Evolutionary conservation across 2,797 vertebrate genomes (phyloP), one percentile per base, ranked within the genome.

Genomic region (Tympanoctomys barrerae): DNA sequence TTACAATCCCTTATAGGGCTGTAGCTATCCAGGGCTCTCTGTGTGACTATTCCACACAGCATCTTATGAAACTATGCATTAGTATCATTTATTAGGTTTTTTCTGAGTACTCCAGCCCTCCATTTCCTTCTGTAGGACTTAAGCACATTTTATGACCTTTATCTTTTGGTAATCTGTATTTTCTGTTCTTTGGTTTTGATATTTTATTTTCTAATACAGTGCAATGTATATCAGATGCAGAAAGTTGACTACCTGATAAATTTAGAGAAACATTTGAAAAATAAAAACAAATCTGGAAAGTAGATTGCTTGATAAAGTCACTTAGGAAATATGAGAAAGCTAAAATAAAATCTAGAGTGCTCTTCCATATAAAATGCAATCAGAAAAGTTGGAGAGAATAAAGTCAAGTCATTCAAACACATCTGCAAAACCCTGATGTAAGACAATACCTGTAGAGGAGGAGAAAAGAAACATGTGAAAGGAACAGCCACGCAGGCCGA

Each of bases 221-320:
- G 94, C 87, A 93, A 75, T 86, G 73, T 91, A 96, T 96, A 93
- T 96, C 87, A 93, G 36, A 97, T 91, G 33, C 42, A 94, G 93
- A 94, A 93, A 90, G 93, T n/a, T 96, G 96, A 96, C 54, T 93
- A 93, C 95, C 88, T 95, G 93, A 97, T 96, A 97, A 93, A 96
- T 97, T 97, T 96, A 94, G 84, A 94, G 97, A 97, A 97, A 95
- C 83, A 96, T 61, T 78, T 93, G 89, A 91, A 97, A 97, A 95
- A 97, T 91, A 91, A 96, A 97, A 97, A 91, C 91, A 97, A 97
- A 96, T 94, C 81, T 95, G 73, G 71, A 93, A 96, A 97, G 93
- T 87, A 93, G 96, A 97, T 97, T 97, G 96, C 94, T 77, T 96
- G 95, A 96, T 96, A 96, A 96, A 97, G 94, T 97, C 97, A 95